Base-by-base conservation (phyloP, 2,888 invertebrate genomes). In the Dioctria linearis region DNA sequence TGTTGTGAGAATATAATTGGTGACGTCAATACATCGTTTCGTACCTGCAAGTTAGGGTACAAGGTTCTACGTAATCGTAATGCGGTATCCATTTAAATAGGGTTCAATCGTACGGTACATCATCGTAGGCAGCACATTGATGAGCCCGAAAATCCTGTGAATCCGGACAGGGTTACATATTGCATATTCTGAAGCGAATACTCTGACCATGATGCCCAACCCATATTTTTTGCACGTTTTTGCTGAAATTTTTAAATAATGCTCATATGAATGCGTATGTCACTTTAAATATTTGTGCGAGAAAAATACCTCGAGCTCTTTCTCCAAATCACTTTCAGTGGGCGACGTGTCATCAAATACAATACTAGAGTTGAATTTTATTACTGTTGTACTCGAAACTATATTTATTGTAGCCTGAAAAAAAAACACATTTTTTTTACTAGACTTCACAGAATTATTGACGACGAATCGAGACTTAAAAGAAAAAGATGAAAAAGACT, bases 111-210 rank as follows among this genome's bases (percentile, higher is more conserved):
- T 96, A 96, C 0, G 95, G 94, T 0, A 94, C 93, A 85, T 92
- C 92, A 90, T 98, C 94, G 89, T 94, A 97, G 0, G 94, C 93
- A 39, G 94, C 91, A 88, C 98, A 98, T 86, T 98, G 98, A 87
- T 95, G 94, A 61, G 94, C 94, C 0, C 98, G 93, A 87, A 95
- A 95, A 88, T 98, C 97, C 84, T 93, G 90, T 69, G 90, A 90
- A 83, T 93, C 93, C n/a, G 94, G 93, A 88, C 98, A 98, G 0
- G 95, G 93, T 95, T 97, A 95, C 93, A 95, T 96, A 87, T 97
- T 97, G 89, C 97, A 98, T 85, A 97, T 95, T 90, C 95, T 95
- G 91, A 96, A 95, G 80, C 95, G 92, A 57, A 95, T 93, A 2
- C 61, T 94, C 94, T 66, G 95, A 95, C 97, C 97, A 97, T 37